phyloP scores from a whole-genome alignment of 2,888 invertebrate species.

The Tiliacea aurago region DNA sequence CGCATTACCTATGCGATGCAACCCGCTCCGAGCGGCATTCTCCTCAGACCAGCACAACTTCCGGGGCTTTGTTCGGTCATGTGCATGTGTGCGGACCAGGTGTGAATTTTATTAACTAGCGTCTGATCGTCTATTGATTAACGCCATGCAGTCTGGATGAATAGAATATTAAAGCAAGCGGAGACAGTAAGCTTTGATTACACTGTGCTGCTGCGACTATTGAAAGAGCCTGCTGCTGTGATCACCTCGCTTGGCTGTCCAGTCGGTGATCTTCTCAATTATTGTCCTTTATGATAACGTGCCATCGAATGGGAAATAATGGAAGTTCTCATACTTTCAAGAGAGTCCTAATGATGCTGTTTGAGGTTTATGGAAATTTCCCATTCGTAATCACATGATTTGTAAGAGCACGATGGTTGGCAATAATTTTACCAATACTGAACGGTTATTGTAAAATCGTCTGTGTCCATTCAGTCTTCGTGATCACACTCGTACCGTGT shows the following conservation, averaged over 20 bases:
- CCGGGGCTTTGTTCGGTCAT: slow-evolving; percentile 45
- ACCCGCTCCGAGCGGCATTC: slow-evolving; percentile 19
- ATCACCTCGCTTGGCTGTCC: not conserved
- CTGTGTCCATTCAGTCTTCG: not conserved
- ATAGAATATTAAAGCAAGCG: not conserved
- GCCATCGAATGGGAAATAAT: not conserved
- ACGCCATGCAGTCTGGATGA: slow-evolving; percentile 15
- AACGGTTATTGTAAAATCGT: not conserved
- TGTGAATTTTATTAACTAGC: slow-evolving; percentile 14
- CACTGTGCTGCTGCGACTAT: not conserved
- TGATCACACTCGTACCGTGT: slow-evolving; percentile 7
- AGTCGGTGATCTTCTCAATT: not conserved
- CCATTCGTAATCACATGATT: not conserved
- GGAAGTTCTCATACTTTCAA: not conserved
- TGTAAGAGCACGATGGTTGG: not conserved
- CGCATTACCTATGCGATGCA: slow-evolving; percentile 38
- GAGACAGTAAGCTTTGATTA: not conserved
- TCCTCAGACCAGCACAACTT: slow-evolving; percentile 13
- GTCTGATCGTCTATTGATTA: not conserved
- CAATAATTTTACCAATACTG: slow-evolving; percentile 4
- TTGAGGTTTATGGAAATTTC: not conserved
- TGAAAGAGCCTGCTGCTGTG: not conserved
- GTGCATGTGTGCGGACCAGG: slow-evolving; percentile 33
- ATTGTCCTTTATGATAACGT: not conserved
- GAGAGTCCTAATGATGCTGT: not conserved